These are phyloP conservation scores for Heteromurus nitidus DNA, from an alignment of 2,888 invertebrate genomes.

Conservation along the genomic window DNA sequence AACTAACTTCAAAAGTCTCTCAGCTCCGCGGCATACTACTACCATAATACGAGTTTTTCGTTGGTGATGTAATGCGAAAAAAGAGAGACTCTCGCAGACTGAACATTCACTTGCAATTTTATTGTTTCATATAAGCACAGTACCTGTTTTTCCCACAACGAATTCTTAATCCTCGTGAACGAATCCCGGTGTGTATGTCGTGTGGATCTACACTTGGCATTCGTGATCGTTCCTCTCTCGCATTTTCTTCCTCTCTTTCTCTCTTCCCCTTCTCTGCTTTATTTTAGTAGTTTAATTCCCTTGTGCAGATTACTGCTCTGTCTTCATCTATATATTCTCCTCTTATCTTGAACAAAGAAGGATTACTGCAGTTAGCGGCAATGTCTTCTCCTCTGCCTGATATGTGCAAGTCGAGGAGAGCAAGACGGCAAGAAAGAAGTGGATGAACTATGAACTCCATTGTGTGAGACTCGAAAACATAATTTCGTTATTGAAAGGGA, in stretches of 20 bases:
- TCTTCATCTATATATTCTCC: constrained; percentile 37
- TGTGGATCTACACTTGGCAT: constrained; percentile 24
- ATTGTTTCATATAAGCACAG: constrained; percentile 5
- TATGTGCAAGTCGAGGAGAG: not conserved
- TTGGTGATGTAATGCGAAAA: constrained; percentile 21
- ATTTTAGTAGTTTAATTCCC: constrained; percentile 53
- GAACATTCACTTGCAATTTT: constrained; percentile 43
- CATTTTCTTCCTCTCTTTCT: constrained; percentile 45
- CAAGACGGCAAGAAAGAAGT: constrained; percentile 26
- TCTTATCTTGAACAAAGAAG: not conserved
- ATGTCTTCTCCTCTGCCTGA: no score
- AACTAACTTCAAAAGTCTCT: no score
- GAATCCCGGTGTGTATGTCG: constrained; percentile 24
- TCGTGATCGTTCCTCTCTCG: constrained; percentile 60
- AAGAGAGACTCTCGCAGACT: constrained; percentile 12
- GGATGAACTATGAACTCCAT: constrained; percentile 53
- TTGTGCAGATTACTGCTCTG: constrained; percentile 31
- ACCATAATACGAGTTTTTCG: no score
- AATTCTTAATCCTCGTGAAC: constrained; percentile 52
- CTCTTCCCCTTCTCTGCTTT: no score
- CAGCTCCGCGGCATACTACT: no score
- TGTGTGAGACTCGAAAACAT: constrained; percentile 34
- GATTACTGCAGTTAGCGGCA: constrained; percentile 38
- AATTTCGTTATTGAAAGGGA: constrained; percentile 52
- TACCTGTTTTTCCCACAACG: constrained; percentile 59